phyloP scores from a whole-genome alignment of 2,797 vertebrate genomes.

The Chiroxiphia lanceolata region DNA sequence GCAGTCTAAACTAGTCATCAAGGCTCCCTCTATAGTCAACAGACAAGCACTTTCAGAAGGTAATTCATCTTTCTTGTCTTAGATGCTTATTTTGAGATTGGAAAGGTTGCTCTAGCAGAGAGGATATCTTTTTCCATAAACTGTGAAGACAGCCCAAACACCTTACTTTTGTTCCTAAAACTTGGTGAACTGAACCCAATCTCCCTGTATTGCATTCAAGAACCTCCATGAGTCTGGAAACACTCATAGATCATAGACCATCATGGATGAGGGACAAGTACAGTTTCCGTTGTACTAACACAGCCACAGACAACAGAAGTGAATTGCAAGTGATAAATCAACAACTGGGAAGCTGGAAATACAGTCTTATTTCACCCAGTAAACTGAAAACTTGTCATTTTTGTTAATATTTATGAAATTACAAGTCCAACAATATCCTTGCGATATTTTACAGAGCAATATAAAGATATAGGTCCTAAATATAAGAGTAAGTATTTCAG shows the following conservation, averaged over 20 bases:
- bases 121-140: not conserved
- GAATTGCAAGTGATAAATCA: not conserved
- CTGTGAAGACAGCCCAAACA: not conserved
- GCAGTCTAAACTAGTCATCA: conserved; percentile 22
- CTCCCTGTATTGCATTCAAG: not conserved
- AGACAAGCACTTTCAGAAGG: not conserved
- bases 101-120: not conserved
- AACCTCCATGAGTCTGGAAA: not conserved
- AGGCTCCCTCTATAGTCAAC: conserved; percentile 11
- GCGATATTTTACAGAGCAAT: not conserved
- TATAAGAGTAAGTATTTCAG: not conserved
- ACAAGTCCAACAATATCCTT: not conserved
- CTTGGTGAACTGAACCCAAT: not conserved
- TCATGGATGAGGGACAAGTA: not conserved
- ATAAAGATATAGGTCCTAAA: not conserved
- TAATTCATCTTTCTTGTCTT: conserved; percentile 24
- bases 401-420: not conserved
- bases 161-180: not conserved
- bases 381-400: not conserved
- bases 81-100: conserved; percentile 17
- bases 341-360: not conserved
- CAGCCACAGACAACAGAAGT: not conserved
- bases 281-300: not conserved
- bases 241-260: not conserved
- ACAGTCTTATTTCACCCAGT: not conserved